Evolutionary conservation across 2,888 invertebrate species (phyloP), one percentile per base, ranked within the genome.

Genomic region (Aphrophora alni): DNA sequence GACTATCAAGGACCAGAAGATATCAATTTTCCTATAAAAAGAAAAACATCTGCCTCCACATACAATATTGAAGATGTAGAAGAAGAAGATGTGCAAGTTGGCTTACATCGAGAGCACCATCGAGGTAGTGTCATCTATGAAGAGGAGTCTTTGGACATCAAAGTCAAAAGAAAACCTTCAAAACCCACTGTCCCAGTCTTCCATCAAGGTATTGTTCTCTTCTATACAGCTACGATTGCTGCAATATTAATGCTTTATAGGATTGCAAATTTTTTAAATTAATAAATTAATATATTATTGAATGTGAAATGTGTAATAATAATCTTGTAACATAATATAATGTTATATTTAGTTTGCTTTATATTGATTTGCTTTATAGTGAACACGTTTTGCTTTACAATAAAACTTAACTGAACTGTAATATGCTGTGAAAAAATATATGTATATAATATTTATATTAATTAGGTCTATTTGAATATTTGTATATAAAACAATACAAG

Each of bases 111-210:
- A 59, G 82, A 85, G 33, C 82, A 82, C 3, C 83, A 84, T 14
- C 83, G 86, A 90, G 91, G 81, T 38, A 86, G 86, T 74, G 86
- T 89, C 5, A 87, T 88, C 0, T 92, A 90, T 86, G 92, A 91
- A 87, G 94, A 93, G 88, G 93, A 93, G 86, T 91, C 92, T 14
- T 88, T 95, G 26, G 93, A 93, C 80, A 88, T 96, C 77, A 94
- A 93, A 87, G 90, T 95, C 85, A 94, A 93, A 88, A 82, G 86
- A 68, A 91, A 92, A 84, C 91, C 93, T 81, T 91, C 86, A 0
- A 84, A 85, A 77, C 84, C 85, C 14, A 38, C 75, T 12, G 80
- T 85, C 51, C 85, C 84, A 25, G 83, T 85, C 0, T 85, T 85
- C 77, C 85, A 84, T 44, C 86, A 87, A 86, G 87, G 87, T 86